These are phyloP conservation scores for Toxotes chatareus DNA, from an alignment of 2,113 vertebrate species.

Conservation along the genomic window DNA sequence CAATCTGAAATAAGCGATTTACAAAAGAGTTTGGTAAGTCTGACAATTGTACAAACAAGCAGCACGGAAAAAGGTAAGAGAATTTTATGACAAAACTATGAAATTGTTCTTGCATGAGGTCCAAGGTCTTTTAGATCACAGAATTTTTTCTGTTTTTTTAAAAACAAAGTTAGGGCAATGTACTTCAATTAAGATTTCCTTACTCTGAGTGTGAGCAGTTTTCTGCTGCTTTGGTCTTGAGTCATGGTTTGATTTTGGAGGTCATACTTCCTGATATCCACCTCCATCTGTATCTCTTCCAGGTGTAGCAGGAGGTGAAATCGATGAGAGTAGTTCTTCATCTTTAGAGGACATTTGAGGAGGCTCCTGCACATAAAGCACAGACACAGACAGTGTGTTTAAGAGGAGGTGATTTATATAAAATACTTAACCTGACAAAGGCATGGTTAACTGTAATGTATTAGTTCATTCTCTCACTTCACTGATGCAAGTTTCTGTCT, in stretches of 20 bases:
- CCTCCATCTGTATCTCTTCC: constrained; percentile 95
- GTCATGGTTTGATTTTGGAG: constrained; percentile 85
- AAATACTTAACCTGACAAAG: background rate
- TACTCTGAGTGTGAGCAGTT: constrained; percentile 87
- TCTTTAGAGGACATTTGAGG: constrained; percentile 80
- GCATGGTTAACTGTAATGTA: background rate
- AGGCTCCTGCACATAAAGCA: constrained; percentile 74
- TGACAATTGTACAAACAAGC: too few relatives aligned
- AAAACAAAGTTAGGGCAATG: background rate
- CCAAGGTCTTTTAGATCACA: too few relatives aligned
- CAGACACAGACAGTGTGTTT: background rate
- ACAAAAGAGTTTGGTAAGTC: too few relatives aligned
- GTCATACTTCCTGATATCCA: constrained; percentile 90
- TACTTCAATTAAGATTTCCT: constrained; percentile 22
- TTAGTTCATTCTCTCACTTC: constrained; percentile 59
- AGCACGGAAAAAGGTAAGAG: too few relatives aligned
- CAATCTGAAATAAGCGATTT: too few relatives aligned
- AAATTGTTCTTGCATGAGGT: too few relatives aligned
- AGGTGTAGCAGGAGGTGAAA: constrained; percentile 90
- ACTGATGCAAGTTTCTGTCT: constrained; percentile 61
- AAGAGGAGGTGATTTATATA: background rate
- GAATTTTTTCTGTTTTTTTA: too few relatives aligned
- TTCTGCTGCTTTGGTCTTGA: constrained; percentile 71
- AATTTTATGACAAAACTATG: too few relatives aligned
- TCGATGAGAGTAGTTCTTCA: constrained; percentile 84